Evolutionary conservation across 2,888 invertebrate genomes (phyloP).

Genomic region (Leptinotarsa haldemani): DNA sequence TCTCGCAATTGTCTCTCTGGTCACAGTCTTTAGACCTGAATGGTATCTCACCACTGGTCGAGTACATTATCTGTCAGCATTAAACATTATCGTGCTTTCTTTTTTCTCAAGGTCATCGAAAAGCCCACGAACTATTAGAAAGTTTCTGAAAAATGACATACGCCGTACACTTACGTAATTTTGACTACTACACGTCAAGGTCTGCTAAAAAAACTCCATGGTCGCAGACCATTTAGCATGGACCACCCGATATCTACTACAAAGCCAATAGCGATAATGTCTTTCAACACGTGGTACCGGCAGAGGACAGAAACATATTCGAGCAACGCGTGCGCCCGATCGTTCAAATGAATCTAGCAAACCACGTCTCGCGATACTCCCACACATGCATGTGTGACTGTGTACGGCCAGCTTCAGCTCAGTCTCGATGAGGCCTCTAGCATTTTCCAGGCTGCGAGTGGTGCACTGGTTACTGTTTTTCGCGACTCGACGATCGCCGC

Average conservation of each 20-base stretch:
- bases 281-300: neutral
- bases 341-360: neutral
- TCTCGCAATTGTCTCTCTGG: too few species aligned
- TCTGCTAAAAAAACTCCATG: neutral
- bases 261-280: conserved; percentile 13
- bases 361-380: conserved; percentile 4
- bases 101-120: too few species aligned
- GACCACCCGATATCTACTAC: neutral
- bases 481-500: neutral
- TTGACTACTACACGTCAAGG: neutral
- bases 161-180: neutral
- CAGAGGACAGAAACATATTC: neutral
- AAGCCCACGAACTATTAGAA: too few species aligned
- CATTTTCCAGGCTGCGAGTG: neutral
- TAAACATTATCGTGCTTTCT: too few species aligned
- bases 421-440: neutral
- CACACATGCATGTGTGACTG: conserved; percentile 11
- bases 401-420: conserved; percentile 3
- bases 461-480: neutral
- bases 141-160: neutral
- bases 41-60: too few species aligned
- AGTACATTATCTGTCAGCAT: too few species aligned
- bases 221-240: neutral
- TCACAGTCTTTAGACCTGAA: too few species aligned
- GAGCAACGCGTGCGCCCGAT: conserved; percentile 2